Evolutionary conservation across 2,888 invertebrate genomes (phyloP).

Genomic region (Bimastos eiseni): DNA sequence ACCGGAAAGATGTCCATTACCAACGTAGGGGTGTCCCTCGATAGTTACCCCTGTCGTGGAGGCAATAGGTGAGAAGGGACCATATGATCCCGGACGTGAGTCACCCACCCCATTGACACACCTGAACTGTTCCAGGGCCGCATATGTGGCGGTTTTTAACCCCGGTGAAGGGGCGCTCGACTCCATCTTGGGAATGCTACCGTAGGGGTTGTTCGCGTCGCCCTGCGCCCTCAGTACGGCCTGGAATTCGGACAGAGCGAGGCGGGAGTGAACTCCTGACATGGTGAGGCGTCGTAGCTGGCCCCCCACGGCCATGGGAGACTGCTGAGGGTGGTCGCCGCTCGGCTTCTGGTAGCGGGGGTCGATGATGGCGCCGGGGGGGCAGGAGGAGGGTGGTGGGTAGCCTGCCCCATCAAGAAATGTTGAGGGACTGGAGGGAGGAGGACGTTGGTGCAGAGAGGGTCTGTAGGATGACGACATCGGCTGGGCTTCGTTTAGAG

Average conservation of each 20-base stretch:
- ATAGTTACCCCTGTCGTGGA: neutral
- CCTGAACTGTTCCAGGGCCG: constrained; percentile 8
- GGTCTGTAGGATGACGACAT: constrained; percentile 15
- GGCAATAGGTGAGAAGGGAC: neutral
- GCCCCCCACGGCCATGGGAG: neutral
- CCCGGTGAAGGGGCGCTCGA: too few species aligned
- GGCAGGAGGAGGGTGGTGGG: too few species aligned
- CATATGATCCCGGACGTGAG: neutral
- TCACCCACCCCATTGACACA: neutral
- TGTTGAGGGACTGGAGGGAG: neutral
- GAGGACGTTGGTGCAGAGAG: neutral
- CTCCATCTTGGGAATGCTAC: neutral
- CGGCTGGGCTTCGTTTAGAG: neutral
- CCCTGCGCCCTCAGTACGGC: neutral
- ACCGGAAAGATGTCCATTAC: neutral
- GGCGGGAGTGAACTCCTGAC: neutral
- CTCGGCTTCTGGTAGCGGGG: neutral
- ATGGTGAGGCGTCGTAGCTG: neutral
- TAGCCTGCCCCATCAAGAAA: neutral
- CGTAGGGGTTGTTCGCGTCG: neutral
- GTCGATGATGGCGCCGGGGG: too few species aligned
- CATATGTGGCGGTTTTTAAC: neutral
- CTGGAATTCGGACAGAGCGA: neutral
- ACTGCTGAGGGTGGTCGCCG: neutral
- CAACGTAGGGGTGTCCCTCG: neutral